phyloP scores from a whole-genome alignment of 2,113 vertebrate genomes.

The Oreochromis aureus region DNA sequence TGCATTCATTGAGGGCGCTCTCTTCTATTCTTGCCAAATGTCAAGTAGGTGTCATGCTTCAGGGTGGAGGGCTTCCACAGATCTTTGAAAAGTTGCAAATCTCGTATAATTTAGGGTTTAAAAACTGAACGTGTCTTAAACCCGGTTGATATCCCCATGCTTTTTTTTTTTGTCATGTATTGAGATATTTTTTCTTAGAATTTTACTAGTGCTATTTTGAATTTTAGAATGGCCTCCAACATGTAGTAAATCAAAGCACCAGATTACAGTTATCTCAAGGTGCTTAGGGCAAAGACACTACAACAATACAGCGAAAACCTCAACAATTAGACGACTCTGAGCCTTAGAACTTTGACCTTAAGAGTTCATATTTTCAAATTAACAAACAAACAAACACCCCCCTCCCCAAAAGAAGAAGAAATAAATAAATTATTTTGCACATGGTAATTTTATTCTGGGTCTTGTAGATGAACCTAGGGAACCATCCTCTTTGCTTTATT shows the following conservation, averaged over 20 bases:
- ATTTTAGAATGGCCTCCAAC: background rate
- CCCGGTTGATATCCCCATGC: rapidly evolving
- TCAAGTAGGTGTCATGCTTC: background rate
- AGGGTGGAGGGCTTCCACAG: background rate
- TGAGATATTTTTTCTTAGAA: background rate
- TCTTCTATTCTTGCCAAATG: slow-evolving; percentile 6
- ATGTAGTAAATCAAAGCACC: background rate
- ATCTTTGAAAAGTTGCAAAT: background rate
- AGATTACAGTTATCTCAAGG: background rate
- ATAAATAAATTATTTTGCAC: background rate
- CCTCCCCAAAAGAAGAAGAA: background rate
- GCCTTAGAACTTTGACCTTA: background rate
- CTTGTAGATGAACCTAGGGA: background rate
- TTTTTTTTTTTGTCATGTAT: background rate
- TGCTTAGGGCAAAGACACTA: background rate
- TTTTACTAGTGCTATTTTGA: background rate
- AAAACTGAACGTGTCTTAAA: background rate
- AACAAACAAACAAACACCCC: background rate
- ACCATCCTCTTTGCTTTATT: background rate
- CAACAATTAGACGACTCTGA: background rate
- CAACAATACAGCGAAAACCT: background rate
- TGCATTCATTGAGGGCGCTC: background rate
- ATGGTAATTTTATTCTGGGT: background rate
- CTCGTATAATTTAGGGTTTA: background rate
- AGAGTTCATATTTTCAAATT: background rate